Conservation (phyloP, 2,888 invertebrate species). For the Allacma fusca region DNA sequence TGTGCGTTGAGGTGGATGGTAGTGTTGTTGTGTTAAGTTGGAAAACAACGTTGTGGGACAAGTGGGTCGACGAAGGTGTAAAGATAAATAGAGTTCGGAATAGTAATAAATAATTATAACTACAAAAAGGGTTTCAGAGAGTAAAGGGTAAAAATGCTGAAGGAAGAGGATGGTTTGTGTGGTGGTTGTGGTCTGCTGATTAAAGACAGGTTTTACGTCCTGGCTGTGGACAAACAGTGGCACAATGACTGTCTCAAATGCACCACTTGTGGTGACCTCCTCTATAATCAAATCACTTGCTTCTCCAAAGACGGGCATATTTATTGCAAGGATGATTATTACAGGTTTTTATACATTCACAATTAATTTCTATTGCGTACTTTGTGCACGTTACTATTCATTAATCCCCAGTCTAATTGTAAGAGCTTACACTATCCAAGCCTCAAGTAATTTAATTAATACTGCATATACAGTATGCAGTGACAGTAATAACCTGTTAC, state of each 20-base stretch:
- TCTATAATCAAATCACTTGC: conserved; percentile 87
- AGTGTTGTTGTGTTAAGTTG: too few relatives aligned
- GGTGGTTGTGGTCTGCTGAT: conserved; percentile 71
- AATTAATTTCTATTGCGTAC: neutral
- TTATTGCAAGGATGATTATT: conserved; percentile 94
- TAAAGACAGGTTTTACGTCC: conserved; percentile 74
- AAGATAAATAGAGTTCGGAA: neutral
- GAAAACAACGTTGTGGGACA: too few relatives aligned
- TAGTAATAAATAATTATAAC: neutral
- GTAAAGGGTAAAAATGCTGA: conserved; percentile 34
- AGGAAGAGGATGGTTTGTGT: conserved; percentile 46
- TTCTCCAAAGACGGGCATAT: conserved; percentile 89
- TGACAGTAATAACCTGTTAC: too few relatives aligned
- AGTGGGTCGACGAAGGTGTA: neutral
- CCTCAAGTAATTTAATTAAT: too few relatives aligned
- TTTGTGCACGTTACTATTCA: too few relatives aligned
- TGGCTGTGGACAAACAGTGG: conserved; percentile 90
- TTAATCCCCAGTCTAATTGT: too few relatives aligned
- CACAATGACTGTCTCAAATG: conserved; percentile 84
- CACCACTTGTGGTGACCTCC: conserved; percentile 82
- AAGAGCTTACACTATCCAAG: too few relatives aligned
- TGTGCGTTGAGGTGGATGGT: too few relatives aligned
- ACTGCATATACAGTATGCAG: too few relatives aligned
- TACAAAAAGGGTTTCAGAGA: neutral
- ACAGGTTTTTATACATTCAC: conserved; percentile 72